Percentiles rank a stretch among this genome's conserved stretches.
phyloP scores from a whole-genome alignment of 2,888 invertebrate genomes.

The Synanthedon tipuliformis region DNA sequence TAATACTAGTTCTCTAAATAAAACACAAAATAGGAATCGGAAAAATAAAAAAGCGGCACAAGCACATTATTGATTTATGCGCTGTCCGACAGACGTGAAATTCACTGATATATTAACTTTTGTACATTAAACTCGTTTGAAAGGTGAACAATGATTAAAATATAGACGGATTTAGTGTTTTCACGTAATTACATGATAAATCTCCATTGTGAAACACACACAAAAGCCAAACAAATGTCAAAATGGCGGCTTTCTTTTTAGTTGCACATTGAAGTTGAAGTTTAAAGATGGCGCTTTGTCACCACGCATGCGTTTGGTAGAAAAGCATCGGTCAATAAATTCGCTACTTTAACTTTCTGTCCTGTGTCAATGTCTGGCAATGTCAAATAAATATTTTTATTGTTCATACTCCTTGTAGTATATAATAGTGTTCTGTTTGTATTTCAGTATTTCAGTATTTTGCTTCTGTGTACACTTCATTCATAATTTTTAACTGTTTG shows the following conservation, averaged over 20 bases:
- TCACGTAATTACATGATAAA: conserved; percentile 43
- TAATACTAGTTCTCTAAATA: conserved; percentile 15
- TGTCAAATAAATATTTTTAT: too few species aligned
- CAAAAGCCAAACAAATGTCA: conserved; percentile 71
- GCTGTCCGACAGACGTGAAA: conserved; percentile 29
- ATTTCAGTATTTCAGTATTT: too few species aligned
- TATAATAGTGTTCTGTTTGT: too few species aligned
- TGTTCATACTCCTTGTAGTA: too few species aligned
- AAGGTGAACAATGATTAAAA: conserved; percentile 24
- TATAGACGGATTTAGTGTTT: conserved; percentile 22
- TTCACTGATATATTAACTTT: conserved; percentile 23
- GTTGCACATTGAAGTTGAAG: conserved; percentile 16
- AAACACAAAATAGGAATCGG: conserved; percentile 27
- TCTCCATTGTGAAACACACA: conserved; percentile 51
- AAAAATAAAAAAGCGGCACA: conserved; percentile 63
- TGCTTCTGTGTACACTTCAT: too few species aligned
- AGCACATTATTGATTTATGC: conserved; percentile 55
- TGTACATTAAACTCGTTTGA: conserved; percentile 18
- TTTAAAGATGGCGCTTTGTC: conserved; percentile 44
- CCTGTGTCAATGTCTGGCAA: too few species aligned
- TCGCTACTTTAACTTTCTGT: too few species aligned
- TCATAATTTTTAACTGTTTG: too few species aligned
- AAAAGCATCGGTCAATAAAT: neutral
- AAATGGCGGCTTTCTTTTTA: conserved; percentile 63
- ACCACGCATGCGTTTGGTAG: conserved; percentile 55